phyloP scores from a whole-genome alignment of 2,888 invertebrate species.

The Ferdinandea cuprea region DNA sequence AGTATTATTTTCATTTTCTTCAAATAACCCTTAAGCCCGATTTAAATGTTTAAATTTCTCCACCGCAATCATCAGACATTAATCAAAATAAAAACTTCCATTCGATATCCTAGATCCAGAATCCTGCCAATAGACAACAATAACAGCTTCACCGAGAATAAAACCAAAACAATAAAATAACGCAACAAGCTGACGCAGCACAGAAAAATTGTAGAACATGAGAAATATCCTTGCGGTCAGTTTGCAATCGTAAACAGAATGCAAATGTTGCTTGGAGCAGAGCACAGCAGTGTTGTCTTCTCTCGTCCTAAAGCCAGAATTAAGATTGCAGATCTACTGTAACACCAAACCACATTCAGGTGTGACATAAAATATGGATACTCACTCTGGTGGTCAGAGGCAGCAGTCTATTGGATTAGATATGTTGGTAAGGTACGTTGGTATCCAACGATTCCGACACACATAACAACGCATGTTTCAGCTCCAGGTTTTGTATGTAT shows the following conservation, averaged over 20 bases:
- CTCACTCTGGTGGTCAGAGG: constrained; percentile 12
- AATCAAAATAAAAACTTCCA: constrained; percentile 4
- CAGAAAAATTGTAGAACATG: not conserved
- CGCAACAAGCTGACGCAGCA: constrained; percentile 13
- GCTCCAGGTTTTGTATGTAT: constrained; percentile 6
- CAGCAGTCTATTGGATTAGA: constrained; percentile 25
- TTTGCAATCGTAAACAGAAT: constrained; percentile 35
- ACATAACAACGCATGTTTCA: constrained; percentile 25
- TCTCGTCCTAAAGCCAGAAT: constrained; percentile 14
- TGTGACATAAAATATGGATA: constrained; percentile 43
- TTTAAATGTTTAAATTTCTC: not conserved
- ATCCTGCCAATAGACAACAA: constrained; percentile 17
- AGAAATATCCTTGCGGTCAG: constrained; percentile 41
- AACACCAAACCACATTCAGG: constrained; percentile 63
- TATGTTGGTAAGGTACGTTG: constrained; percentile 24
- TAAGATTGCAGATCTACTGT: constrained; percentile 51
- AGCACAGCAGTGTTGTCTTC: not conserved
- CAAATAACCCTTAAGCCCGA: too few species aligned
- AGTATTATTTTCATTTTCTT: too few species aligned
- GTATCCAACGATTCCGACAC: not conserved
- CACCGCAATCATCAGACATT: not conserved
- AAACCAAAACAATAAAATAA: constrained; percentile 5
- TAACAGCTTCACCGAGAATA: constrained; percentile 9
- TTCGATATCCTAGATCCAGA: not conserved
- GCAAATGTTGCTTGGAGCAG: constrained; percentile 5